A percentile compares a stretch with the other conserved stretches of the same genome.
Evolutionary conservation across 2,113 vertebrate genomes (phyloP).

Genomic region (Anguilla japonica): DNA sequence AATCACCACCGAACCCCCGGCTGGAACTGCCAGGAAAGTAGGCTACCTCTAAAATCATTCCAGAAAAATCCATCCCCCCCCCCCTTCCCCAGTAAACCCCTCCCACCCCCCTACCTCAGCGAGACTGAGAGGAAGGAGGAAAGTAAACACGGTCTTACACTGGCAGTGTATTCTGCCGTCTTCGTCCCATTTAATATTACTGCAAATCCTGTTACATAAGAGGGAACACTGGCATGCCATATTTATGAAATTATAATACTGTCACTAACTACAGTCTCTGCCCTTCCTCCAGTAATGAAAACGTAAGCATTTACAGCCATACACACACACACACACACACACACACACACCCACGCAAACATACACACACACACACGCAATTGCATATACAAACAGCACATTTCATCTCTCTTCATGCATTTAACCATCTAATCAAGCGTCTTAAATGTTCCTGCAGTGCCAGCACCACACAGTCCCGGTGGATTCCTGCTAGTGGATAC

Average conservation of each 20-base stretch:
- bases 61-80: not conserved
- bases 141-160: not conserved
- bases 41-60: conserved; percentile 18
- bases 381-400: not conserved
- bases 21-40: conserved; percentile 37
- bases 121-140: not conserved
- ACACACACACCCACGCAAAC: not conserved
- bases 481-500: not conserved
- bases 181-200: not conserved
- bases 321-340: not conserved
- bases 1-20: conserved; percentile 54
- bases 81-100: not conserved
- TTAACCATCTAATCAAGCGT: not conserved
- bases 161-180: not conserved
- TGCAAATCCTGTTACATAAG: not conserved
- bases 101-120: not conserved
- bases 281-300: not conserved
- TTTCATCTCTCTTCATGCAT: not conserved
- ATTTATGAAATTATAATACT: not conserved
- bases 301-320: not conserved
- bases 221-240: not conserved
- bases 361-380: not conserved
- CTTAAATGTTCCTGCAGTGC: not conserved
- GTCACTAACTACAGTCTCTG: too few species aligned
- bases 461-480: not conserved